Base-by-base conservation (phyloP, 2,888 invertebrate genomes). In the Gortyna flavago region DNA sequence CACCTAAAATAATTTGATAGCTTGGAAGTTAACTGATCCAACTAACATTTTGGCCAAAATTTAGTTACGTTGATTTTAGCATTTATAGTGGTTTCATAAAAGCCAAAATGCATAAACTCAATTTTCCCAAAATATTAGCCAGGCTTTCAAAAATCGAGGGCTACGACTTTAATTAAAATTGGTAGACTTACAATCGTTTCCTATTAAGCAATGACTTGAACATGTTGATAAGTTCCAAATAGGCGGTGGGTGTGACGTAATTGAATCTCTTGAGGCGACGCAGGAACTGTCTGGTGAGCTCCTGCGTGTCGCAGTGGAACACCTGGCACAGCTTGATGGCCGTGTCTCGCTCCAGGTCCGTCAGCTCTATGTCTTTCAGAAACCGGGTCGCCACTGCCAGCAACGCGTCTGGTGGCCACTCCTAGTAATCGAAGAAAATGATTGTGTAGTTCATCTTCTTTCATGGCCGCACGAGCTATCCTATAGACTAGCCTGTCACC, bases 331-430 rank as follows among this genome's bases (percentile, higher is more conserved):
- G 98, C 87, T 98, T 98, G 80, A 99, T 99, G 83, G 98, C 98
- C 0, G 98, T 98, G 54, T 96, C 95, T 66, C 98, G 96, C 92
- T 99, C 98, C 59, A 97, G 94, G 0, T 97, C 97, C 0, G 98
- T 97, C 64, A 99, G 96, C 87, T 99, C 98, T 61, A 99, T 97
- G 85, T 98, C 98, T 75, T 97, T 97, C 44, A 99, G 95, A 93
- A 99, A 99, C 83, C 98, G 95, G 1, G 98, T 98, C 0, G 99
- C 98, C 0, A 99, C 99, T 0, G 99, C 99, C 66, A 98, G 94
- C 51, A 99, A 93, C 1, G 99, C 99, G 94, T 99, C 99, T 90
- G 98, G 97, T 0, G 99, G 99, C 99, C 99, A 99, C 71, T 98
- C 97, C 97, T 99, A 75, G 32, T 79, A 7, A 64, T 35, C 4